Evolutionary conservation across 2,797 vertebrate species (phyloP), one percentile per base, ranked within the genome.

Genomic region (Psittacula derbiana): DNA sequence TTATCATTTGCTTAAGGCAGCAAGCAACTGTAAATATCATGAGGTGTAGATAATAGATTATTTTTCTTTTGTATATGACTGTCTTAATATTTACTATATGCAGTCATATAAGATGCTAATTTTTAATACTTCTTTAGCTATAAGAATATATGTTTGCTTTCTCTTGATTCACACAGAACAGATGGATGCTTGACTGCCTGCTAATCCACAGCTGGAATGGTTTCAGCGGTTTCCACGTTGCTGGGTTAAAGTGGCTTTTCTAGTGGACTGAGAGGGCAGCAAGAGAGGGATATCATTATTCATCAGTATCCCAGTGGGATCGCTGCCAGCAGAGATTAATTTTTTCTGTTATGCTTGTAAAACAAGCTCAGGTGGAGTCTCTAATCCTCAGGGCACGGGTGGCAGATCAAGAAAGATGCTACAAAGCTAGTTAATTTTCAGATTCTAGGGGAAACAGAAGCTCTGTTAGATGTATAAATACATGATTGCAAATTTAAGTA

Each of bases 341-440:
- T 98, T 98, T 98, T 98, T 98, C 98, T 98, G 98, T 98, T 98
- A 98, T 98, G 98, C 98, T 98, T 98, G 98, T 98, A 98, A 98
- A 98, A 98, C 98, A 98, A 98, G 98, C 98, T 98, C 98, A 98
- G 98, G 98, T 98, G 98, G 98, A 98, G 97, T 98, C 98, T 98
- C 97, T 98, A 98, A 98, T 98, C 98, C 98, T 98, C 96, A 94
- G 98, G 98, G 98, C 98, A 98, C 97, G 98, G 98, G 98, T 98
- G 98, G 98, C 98, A 98, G 98, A 98, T 98, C 98, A 98, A 98
- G 98, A 95, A 98, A 98, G 98, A 98, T 98, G 98, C 98, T 98
- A 98, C 98, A 98, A 98, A 98, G 98, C 98, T 98, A 98, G 98
- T 98, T 98, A 98, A 98, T 98, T 98, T 98, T 98, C 98, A 98